A percentile compares a stretch with the other conserved stretches of the same genome.
These are phyloP conservation scores for Cyphomyrus discorhynchus DNA, from an alignment of 2,113 vertebrate species.

Conservation along the genomic window DNA sequence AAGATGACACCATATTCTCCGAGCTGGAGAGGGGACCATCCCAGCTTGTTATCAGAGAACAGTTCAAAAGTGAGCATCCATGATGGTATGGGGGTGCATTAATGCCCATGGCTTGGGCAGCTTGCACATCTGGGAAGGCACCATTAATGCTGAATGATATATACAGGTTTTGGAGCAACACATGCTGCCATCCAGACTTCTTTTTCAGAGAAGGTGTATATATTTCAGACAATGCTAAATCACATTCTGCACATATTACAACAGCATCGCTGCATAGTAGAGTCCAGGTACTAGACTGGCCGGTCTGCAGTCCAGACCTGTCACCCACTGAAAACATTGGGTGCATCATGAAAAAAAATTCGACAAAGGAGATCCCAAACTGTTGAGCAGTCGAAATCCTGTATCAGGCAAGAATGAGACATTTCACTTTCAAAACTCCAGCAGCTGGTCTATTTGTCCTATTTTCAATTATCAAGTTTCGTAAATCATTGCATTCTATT, in stretches of 20 bases:
- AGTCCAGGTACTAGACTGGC: not conserved
- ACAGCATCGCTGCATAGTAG: not conserved
- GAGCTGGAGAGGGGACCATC: not conserved
- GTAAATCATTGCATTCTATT: not conserved
- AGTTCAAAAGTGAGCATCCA: not conserved
- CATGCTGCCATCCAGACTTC: not conserved
- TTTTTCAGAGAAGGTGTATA: not conserved
- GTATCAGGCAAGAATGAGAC: not conserved
- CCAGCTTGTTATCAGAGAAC: not conserved
- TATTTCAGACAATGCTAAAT: not conserved
- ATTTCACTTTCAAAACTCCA: not conserved
- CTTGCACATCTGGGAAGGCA: not conserved
- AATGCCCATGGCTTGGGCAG: not conserved
- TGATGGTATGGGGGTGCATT: not conserved
- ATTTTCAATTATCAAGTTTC: not conserved
- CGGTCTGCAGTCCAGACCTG: not conserved
- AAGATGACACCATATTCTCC: too few species aligned
- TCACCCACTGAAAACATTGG: not conserved
- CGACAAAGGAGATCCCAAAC: not conserved
- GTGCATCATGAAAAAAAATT: not conserved
- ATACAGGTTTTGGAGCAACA: not conserved
- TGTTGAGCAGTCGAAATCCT: not conserved
- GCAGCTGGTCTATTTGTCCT: not conserved
- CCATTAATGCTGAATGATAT: not conserved
- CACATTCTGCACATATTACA: not conserved